phyloP scores from a whole-genome alignment of 1,140 invertebrate species.

The Parapsyche elsis region DNA sequence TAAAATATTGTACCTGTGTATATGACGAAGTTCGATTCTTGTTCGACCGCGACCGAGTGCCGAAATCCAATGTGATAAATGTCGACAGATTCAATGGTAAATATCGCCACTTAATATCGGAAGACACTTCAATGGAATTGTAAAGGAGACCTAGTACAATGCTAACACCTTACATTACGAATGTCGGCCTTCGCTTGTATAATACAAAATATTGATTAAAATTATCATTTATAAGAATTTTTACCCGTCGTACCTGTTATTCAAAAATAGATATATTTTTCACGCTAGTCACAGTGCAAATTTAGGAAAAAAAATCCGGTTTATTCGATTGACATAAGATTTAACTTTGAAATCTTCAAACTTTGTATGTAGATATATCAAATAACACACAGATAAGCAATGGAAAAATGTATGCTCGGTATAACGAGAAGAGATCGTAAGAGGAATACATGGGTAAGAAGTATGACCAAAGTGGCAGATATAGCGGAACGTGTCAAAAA shows the following conservation, averaged over 20 bases:
- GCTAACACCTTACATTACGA: too few species aligned
- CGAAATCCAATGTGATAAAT: conserved; percentile 10
- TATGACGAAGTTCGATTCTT: not conserved
- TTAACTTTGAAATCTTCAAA: too few species aligned
- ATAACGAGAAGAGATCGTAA: too few species aligned
- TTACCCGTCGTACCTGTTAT: not conserved
- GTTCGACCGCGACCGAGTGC: not conserved
- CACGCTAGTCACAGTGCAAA: too few species aligned
- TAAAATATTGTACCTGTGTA: not conserved
- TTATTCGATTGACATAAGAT: too few species aligned
- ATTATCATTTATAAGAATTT: conserved; percentile 5
- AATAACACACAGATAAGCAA: too few species aligned
- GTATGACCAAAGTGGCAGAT: too few species aligned
- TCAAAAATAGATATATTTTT: not conserved
- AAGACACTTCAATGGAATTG: conserved; percentile 6
- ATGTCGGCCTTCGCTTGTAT: not conserved
- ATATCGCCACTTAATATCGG: conserved; percentile 13
- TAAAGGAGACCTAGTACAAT: not conserved
- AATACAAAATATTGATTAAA: conserved; percentile 15
- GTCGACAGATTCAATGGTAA: not conserved
- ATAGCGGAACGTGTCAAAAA: too few species aligned
- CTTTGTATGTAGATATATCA: too few species aligned
- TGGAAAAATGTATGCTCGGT: too few species aligned
- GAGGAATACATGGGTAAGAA: too few species aligned
- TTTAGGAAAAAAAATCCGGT: too few species aligned